A percentile compares a stretch with the other conserved stretches of the same genome.
Conservation (phyloP, 2,797 vertebrate genomes). For the Peromyscus melanophrys region DNA sequence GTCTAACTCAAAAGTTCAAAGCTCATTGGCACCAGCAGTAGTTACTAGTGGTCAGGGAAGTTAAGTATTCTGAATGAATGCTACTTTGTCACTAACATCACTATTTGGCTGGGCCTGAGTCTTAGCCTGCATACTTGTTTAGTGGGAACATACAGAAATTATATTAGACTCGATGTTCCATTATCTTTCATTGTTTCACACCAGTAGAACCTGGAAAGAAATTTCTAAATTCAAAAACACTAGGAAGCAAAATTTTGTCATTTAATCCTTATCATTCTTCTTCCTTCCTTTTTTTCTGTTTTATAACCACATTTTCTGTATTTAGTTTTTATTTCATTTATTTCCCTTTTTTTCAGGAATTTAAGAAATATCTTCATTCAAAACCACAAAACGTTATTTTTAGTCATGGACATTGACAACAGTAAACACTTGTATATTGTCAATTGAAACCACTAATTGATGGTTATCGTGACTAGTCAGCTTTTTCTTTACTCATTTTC, state of each 20-base stretch:
- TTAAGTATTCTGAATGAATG: not conserved
- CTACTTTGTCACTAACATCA: not conserved
- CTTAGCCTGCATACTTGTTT: not conserved
- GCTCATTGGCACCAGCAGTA: not conserved
- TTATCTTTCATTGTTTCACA: not conserved
- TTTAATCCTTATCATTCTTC: not conserved
- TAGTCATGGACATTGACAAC: not conserved
- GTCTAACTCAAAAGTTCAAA: not conserved
- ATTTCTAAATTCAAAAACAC: not conserved
- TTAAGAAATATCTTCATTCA: not conserved
- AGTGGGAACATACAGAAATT: not conserved
- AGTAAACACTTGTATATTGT: not conserved
- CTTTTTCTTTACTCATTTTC: not conserved
- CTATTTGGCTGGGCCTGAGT: not conserved
- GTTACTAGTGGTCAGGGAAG: not conserved
- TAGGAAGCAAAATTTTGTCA: not conserved
- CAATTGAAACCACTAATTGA: not conserved
- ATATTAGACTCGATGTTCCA: not conserved
- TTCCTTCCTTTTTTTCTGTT: not conserved
- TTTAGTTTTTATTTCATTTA: not conserved
- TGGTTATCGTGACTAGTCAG: not conserved
- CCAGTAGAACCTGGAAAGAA: not conserved
- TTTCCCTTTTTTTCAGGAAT: not conserved
- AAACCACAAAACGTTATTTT: not conserved
- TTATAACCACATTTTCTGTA: not conserved